phyloP scores from a whole-genome alignment of 2,113 vertebrate genomes.

The Crocuta crocuta region DNA sequence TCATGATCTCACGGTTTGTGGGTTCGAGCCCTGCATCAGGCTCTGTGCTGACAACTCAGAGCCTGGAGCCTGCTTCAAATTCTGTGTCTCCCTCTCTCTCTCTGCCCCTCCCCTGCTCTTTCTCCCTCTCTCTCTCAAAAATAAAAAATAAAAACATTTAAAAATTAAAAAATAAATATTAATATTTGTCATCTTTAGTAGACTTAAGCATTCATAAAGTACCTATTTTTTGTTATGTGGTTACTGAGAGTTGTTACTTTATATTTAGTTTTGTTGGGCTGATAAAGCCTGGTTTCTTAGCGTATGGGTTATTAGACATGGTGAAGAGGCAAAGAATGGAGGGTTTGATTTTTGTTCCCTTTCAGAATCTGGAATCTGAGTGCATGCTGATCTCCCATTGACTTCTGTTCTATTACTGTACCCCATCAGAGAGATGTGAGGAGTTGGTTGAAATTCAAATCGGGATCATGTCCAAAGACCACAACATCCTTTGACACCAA shows the following conservation, averaged over 20 bases:
- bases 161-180: not conserved
- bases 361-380: slow-evolving; percentile 58
- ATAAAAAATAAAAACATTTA: no score
- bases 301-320: slow-evolving; percentile 19
- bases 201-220: not conserved
- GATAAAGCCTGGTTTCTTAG: slow-evolving; percentile 35
- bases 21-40: no score
- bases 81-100: no score
- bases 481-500: slow-evolving; percentile 57
- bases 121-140: no score
- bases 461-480: slow-evolving; percentile 62
- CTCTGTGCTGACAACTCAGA: no score
- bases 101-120: no score
- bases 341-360: slow-evolving; percentile 70
- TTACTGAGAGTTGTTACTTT: not conserved
- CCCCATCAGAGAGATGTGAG: slow-evolving; percentile 61
- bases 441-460: slow-evolving; percentile 63
- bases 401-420: slow-evolving; percentile 65
- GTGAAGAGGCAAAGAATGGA: slow-evolving; percentile 57
- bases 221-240: not conserved
- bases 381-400: slow-evolving; percentile 60
- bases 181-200: not conserved
- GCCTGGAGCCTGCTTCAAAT: no score
- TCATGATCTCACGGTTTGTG: no score
- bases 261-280: slow-evolving; percentile 22